Evolutionary conservation across 2,797 vertebrate genomes (phyloP).

Genomic region (Iguana delicatissima): DNA sequence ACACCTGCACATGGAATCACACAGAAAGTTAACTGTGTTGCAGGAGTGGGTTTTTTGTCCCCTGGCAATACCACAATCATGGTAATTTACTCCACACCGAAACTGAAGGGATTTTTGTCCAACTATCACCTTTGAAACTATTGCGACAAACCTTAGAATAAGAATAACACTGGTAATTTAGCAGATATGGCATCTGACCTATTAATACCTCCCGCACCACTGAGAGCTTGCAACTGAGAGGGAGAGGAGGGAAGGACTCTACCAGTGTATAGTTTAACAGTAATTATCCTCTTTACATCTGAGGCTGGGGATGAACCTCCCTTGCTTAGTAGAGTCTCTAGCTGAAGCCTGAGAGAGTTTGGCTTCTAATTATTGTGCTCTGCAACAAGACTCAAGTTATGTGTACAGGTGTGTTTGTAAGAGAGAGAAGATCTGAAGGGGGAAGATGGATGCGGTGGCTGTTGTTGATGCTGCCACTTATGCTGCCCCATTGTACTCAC

Average conservation of each 20-base stretch:
- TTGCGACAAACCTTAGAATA: background rate
- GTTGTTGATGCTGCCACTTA: background rate
- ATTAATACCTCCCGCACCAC: background rate
- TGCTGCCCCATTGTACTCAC: background rate
- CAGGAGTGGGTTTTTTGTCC: no score
- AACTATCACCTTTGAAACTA: background rate
- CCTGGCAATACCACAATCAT: no score
- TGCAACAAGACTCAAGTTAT: no score
- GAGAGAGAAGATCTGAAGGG: no score
- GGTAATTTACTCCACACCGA: no score
- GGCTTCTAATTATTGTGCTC: background rate
- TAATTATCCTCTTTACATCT: no score
- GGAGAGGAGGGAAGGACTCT: background rate
- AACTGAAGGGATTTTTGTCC: background rate
- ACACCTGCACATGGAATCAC: no score
- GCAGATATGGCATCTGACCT: no score
- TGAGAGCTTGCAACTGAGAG: rapidly evolving
- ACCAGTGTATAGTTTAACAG: background rate
- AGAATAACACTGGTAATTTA: background rate
- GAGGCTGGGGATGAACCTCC: no score
- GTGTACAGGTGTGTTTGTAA: no score
- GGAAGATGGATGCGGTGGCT: rapidly evolving
- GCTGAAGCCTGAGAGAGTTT: background rate
- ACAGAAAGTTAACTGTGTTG: no score
- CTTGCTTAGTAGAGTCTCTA: background rate